Evolutionary conservation across 2,888 invertebrate genomes (phyloP).

Genomic region (Drosophila kanekoi): DNA sequence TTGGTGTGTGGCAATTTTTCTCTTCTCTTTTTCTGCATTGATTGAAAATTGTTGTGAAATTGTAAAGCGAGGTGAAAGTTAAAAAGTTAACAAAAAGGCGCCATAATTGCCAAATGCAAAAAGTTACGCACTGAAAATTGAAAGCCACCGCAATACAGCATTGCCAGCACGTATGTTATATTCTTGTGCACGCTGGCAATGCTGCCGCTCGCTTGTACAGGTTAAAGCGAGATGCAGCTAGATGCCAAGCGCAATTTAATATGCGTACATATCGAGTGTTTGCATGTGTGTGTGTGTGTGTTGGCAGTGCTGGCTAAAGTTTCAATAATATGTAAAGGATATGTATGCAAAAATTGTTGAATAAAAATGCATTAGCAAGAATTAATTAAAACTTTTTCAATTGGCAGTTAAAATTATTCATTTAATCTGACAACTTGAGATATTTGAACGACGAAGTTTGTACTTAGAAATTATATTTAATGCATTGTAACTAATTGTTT

Average conservation of each 20-base stretch:
- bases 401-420: no score
- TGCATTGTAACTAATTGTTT: no score
- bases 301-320: neutral
- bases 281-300: neutral
- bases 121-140: slow-evolving; percentile 31
- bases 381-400: no score
- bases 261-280: neutral
- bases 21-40: slow-evolving; percentile 26
- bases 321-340: neutral
- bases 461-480: no score
- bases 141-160: slow-evolving; percentile 2
- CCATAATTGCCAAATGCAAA: slow-evolving; percentile 52
- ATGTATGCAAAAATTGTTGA: neutral
- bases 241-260: neutral
- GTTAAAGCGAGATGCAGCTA: slow-evolving; percentile 2
- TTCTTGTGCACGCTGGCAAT: slow-evolving; percentile 9
- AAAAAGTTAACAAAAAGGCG: slow-evolving; percentile 45
- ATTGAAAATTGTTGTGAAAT: slow-evolving; percentile 45
- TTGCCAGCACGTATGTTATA: neutral
- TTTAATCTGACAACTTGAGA: no score
- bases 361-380: no score
- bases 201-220: neutral
- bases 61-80: slow-evolving; percentile 31
- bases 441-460: no score
- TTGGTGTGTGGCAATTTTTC: slow-evolving; percentile 12